phyloP scores from a whole-genome alignment of 2,888 invertebrate genomes.

The Eurois occulta region DNA sequence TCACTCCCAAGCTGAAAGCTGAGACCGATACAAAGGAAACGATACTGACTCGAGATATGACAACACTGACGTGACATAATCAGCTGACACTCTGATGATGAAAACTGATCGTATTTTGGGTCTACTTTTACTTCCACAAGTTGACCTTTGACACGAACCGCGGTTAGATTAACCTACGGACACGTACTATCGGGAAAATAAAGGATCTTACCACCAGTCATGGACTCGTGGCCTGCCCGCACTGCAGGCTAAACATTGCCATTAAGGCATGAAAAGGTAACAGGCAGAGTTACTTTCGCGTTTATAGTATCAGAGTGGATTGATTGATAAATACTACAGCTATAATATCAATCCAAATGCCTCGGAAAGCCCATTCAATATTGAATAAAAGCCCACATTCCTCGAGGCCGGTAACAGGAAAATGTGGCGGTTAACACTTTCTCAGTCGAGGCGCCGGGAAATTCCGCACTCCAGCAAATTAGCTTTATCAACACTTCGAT shows the following conservation, averaged over 20 bases:
- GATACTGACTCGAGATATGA: not conserved
- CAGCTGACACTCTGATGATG: not conserved
- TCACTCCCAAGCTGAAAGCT: not conserved
- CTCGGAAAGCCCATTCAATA: conserved; percentile 2
- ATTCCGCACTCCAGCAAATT: conserved; percentile 42
- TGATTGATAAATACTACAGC: not conserved
- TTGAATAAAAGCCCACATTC: conserved; percentile 30
- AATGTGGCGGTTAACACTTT: conserved; percentile 46
- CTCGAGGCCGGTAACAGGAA: conserved; percentile 42
- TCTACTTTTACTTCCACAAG: not conserved
- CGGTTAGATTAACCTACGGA: not conserved
- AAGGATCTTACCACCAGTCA: not conserved
- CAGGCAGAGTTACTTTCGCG: not conserved
- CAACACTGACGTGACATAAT: conserved; percentile 1
- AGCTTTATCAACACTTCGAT: conserved; percentile 26
- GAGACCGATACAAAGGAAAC: conserved; percentile 4
- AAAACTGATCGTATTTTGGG: not conserved
- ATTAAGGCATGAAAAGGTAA: not conserved
- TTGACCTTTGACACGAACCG: not conserved
- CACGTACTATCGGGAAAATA: not conserved
- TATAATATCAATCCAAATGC: conserved; percentile 19
- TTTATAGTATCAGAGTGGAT: not conserved
- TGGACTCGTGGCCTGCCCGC: not conserved
- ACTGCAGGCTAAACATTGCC: not conserved
- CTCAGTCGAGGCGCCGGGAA: conserved; percentile 48